A percentile compares a stretch with the other conserved stretches of the same genome.
Evolutionary conservation across 2,113 vertebrate genomes (phyloP).

Genomic region (Oreochromis spilurus): DNA sequence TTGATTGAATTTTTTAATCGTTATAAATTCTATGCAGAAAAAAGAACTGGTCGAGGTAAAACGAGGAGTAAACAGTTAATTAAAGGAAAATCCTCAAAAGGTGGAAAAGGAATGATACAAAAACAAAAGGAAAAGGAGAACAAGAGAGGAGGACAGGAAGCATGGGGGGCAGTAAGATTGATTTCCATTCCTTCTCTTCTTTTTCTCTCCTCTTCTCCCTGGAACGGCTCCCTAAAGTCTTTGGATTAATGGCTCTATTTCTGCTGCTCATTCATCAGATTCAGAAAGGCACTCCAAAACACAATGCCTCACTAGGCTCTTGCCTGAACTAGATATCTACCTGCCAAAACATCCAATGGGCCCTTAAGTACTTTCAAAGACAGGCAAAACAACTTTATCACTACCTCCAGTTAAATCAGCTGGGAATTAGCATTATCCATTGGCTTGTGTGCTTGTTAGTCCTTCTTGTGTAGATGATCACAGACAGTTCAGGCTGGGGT

Average conservation of each 20-base stretch:
- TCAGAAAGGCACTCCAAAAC: constrained; percentile 50
- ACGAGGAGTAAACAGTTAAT: background rate
- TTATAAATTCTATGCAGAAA: background rate
- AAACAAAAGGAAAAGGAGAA: background rate
- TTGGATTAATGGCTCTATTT: constrained; percentile 63
- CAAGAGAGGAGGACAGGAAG: background rate
- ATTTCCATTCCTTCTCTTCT: constrained; percentile 67
- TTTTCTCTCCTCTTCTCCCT: constrained; percentile 4
- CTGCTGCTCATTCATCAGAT: constrained; percentile 58
- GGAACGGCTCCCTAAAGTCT: constrained; percentile 51
- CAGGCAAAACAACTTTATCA: constrained; percentile 37
- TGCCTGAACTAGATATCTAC: constrained; percentile 42
- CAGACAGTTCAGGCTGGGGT: background rate
- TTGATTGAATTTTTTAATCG: background rate
- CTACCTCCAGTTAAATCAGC: constrained; percentile 7
- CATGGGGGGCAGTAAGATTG: constrained; percentile 60
- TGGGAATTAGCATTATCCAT: background rate
- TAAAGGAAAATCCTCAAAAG: background rate
- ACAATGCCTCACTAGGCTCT: constrained; percentile 31
- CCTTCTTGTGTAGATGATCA: background rate
- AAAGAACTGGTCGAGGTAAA: background rate
- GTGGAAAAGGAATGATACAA: background rate
- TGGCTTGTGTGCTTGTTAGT: background rate
- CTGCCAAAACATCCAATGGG: constrained; percentile 44
- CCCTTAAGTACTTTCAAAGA: constrained; percentile 35